Percentiles rank a stretch among this genome's conserved stretches.
phyloP scores from a whole-genome alignment of 2,113 vertebrate species.

The Phalacrocorax aristotelis region DNA sequence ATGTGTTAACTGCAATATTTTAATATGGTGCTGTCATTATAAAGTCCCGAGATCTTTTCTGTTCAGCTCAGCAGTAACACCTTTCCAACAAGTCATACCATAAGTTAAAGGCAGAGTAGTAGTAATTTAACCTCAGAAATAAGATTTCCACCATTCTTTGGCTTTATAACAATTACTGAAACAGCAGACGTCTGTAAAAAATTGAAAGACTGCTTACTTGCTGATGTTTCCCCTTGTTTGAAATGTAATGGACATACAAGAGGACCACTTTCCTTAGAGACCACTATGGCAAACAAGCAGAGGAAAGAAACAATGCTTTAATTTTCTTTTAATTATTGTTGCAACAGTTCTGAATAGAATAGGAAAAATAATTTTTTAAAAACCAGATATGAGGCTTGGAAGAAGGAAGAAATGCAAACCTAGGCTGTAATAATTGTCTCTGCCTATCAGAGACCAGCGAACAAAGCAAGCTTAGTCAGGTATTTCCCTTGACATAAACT shows the following conservation, averaged over 20 bases:
- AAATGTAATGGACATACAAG: neutral
- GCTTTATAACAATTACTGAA: neutral
- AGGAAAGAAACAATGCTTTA: neutral
- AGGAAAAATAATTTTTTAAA: no score
- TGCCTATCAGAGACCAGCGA: neutral
- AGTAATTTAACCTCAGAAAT: neutral
- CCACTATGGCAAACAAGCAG: neutral
- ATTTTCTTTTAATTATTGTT: neutral
- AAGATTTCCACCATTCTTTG: neutral
- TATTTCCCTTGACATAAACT: neutral
- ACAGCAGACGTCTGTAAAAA: neutral
- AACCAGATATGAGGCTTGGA: neutral
- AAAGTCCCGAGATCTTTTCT: neutral
- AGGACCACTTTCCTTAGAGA: neutral
- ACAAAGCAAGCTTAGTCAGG: neutral
- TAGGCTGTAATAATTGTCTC: neutral
- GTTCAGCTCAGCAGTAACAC: neutral
- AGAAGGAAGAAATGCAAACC: neutral
- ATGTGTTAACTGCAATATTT: neutral
- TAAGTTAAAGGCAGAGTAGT: neutral
- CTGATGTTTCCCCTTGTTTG: neutral
- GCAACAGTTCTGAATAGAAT: neutral
- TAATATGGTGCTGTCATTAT: neutral
- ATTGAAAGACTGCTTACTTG: neutral
- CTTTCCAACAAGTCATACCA: neutral